These are phyloP conservation scores for Athene noctua DNA, from an alignment of 2,113 vertebrate species.

Conservation along the genomic window DNA sequence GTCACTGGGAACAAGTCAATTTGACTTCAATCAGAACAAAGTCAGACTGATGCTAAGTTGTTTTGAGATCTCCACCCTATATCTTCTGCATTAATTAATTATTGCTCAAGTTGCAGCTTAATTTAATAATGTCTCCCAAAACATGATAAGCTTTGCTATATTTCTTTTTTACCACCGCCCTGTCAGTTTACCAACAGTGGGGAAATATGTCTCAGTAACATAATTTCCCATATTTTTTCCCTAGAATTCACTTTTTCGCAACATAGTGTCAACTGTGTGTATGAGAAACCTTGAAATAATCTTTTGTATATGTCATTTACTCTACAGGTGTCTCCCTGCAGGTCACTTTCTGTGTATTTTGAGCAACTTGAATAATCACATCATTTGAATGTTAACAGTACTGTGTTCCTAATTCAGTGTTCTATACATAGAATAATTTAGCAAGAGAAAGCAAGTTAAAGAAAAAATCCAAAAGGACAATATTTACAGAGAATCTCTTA, in stretches of 20 bases:
- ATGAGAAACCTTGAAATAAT: background rate
- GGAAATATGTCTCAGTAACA: background rate
- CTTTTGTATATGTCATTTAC: background rate
- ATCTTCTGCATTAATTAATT: slow-evolving; percentile 47
- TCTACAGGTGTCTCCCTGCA: background rate
- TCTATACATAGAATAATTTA: background rate
- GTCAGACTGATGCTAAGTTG: slow-evolving; percentile 25
- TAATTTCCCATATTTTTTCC: background rate
- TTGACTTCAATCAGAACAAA: slow-evolving; percentile 40
- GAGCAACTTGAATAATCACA: background rate
- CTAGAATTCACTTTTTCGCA: background rate
- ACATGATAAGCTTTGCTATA: slow-evolving; percentile 1
- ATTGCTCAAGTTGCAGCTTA: slow-evolving; percentile 49
- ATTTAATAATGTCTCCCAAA: slow-evolving; percentile 39
- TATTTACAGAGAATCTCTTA: background rate
- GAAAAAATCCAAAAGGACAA: background rate
- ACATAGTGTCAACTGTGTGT: background rate
- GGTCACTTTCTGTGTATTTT: background rate
- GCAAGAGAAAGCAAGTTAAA: background rate
- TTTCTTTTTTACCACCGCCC: background rate
- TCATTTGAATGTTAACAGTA: background rate
- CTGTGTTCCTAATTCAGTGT: background rate
- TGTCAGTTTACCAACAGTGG: background rate
- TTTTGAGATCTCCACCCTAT: slow-evolving; percentile 39
- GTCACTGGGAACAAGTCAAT: slow-evolving; percentile 37